A percentile compares a stretch with the other conserved stretches of the same genome.
These are phyloP conservation scores for Solea senegalensis DNA, from an alignment of 2,113 vertebrate species.

Conservation along the genomic window DNA sequence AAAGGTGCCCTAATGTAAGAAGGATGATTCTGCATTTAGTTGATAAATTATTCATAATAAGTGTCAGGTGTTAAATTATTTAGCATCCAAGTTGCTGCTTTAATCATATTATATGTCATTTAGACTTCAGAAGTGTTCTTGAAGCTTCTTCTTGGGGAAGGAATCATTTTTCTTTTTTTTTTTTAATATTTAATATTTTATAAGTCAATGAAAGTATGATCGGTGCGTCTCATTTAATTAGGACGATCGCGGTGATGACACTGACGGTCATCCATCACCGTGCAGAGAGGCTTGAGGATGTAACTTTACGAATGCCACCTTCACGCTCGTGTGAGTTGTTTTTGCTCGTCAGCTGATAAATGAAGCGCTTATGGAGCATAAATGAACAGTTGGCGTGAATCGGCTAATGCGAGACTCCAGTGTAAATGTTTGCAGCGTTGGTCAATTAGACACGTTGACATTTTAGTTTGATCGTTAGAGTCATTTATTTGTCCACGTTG, in stretches of 20 bases:
- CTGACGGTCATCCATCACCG: no score
- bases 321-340: no score
- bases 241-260: background rate
- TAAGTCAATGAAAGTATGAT: background rate
- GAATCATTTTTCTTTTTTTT: background rate
- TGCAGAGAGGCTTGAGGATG: no score
- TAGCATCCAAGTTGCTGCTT: slow-evolving; percentile 30
- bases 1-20: slow-evolving; percentile 36
- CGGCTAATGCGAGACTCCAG: no score
- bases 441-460: no score
- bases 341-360: no score
- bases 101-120: slow-evolving; percentile 59
- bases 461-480: no score
- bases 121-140: slow-evolving; percentile 10
- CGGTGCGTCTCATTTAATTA: background rate
- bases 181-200: background rate
- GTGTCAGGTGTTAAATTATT: slow-evolving; percentile 55
- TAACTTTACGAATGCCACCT: no score
- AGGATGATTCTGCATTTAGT: slow-evolving; percentile 39
- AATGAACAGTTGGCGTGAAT: no score
- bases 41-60: slow-evolving; percentile 60
- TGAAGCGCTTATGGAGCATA: no score
- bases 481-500: no score
- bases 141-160: background rate
- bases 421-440: no score